A percentile compares a stretch with the other conserved stretches of the same genome.
These are phyloP conservation scores for Brachypterus glaber DNA, from an alignment of 2,888 invertebrate species.

Conservation along the genomic window DNA sequence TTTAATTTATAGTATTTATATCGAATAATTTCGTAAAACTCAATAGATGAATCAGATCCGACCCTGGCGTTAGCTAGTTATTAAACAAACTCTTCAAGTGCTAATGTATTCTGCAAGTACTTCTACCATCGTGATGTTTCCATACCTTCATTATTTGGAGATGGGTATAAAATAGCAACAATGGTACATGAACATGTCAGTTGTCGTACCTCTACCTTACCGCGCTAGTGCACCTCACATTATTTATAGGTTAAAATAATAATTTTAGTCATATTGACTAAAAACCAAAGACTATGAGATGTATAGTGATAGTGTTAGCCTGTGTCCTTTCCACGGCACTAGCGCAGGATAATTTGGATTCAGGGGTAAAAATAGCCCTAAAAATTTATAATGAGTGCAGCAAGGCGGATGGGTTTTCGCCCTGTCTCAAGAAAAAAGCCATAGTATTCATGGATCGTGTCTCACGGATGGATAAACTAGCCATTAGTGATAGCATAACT, in stretches of 20 bases:
- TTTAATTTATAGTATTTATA: no score
- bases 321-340: no score
- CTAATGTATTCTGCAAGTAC: neutral
- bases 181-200: neutral
- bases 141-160: slow-evolving; percentile 1
- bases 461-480: slow-evolving; percentile 53
- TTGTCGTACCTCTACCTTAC: slow-evolving; percentile 3
- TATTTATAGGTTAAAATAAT: no score
- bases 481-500: slow-evolving; percentile 55
- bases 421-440: slow-evolving; percentile 71
- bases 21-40: no score
- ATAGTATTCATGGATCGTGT: slow-evolving; percentile 66
- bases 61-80: no score
- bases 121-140: neutral
- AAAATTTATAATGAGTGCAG: slow-evolving; percentile 69
- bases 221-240: no score
- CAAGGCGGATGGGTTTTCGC: slow-evolving; percentile 55
- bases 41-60: no score
- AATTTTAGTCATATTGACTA: no score
- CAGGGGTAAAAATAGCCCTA: slow-evolving; percentile 54
- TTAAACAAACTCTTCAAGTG: no score
- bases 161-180: slow-evolving; percentile 1
- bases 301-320: no score
- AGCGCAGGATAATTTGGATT: no score
- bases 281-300: no score